phyloP scores from a whole-genome alignment of 2,797 vertebrate species.

The Kryptolebias ocellatus region DNA sequence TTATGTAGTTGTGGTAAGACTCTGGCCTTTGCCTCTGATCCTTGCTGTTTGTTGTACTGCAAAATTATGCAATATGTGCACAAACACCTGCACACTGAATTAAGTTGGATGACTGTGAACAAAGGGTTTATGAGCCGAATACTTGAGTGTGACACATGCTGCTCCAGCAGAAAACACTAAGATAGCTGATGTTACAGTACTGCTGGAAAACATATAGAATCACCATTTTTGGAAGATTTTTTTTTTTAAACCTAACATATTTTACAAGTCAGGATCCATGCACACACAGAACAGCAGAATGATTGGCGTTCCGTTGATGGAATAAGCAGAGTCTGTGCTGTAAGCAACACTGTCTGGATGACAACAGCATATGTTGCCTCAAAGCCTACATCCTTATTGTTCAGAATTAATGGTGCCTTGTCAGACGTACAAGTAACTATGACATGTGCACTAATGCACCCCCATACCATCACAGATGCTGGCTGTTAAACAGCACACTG shows the following conservation, averaged over 20 bases:
- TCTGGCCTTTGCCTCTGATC: constrained; percentile 23
- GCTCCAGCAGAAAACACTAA: constrained; percentile 57
- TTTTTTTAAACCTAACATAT: background rate
- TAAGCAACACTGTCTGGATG: constrained; percentile 3
- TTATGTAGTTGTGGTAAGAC: background rate
- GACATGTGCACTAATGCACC: background rate
- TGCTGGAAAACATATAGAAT: background rate
- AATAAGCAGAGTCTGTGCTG: too few relatives aligned
- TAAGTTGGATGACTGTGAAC: constrained; percentile 57
- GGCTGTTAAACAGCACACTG: background rate
- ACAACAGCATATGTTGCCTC: background rate
- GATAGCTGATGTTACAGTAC: constrained; percentile 51
- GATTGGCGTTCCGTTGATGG: background rate
- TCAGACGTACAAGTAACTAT: background rate
- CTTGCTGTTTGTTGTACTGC: constrained; percentile 18
- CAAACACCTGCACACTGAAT: constrained; percentile 14
- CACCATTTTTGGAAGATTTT: constrained; percentile 1
- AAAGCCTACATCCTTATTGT: background rate
- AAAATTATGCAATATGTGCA: constrained; percentile 5
- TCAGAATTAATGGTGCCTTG: background rate
- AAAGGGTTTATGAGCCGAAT: constrained; percentile 67
- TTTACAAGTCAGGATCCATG: background rate
- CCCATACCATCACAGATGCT: background rate
- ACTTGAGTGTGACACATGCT: constrained; percentile 64
- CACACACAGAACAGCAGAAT: background rate